Percentiles rank a stretch among this genome's conserved stretches.
Conservation (phyloP, 2,888 invertebrate species). For the Thecophora atra region DNA sequence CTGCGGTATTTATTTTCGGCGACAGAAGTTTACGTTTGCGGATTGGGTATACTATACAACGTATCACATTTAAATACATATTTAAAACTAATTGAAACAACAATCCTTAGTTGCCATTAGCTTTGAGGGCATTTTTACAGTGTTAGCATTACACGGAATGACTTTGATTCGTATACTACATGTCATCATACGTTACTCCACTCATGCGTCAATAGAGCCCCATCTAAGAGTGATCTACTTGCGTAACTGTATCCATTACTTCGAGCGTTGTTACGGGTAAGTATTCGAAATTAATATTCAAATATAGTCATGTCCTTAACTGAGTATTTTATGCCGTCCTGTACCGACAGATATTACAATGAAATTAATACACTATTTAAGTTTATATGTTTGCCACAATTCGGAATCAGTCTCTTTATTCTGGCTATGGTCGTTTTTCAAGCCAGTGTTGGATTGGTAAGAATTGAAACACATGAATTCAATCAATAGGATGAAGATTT, state of each 20-base stretch:
- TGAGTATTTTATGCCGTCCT: too few species aligned
- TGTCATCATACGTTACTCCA: conserved; percentile 34
- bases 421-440: conserved; percentile 56
- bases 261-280: conserved; percentile 40
- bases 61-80: too few species aligned
- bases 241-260: conserved; percentile 40
- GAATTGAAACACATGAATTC: conserved; percentile 21
- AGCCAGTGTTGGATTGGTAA: conserved; percentile 52
- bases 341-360: conserved; percentile 37
- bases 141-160: conserved; percentile 37
- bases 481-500: too few species aligned
- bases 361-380: conserved; percentile 40
- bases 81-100: background rate
- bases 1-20: too few species aligned
- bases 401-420: conserved; percentile 50
- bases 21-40: too few species aligned
- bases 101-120: conserved; percentile 35
- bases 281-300: background rate
- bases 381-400: conserved; percentile 51
- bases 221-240: conserved; percentile 36
- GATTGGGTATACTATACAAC: too few species aligned
- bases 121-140: conserved; percentile 38
- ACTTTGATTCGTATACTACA: conserved; percentile 40
- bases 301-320: too few species aligned
- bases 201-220: conserved; percentile 33